Evolutionary conservation across 1,140 invertebrate genomes (phyloP), one percentile per base, ranked within the genome.

Genomic region (Leucophenga varia): DNA sequence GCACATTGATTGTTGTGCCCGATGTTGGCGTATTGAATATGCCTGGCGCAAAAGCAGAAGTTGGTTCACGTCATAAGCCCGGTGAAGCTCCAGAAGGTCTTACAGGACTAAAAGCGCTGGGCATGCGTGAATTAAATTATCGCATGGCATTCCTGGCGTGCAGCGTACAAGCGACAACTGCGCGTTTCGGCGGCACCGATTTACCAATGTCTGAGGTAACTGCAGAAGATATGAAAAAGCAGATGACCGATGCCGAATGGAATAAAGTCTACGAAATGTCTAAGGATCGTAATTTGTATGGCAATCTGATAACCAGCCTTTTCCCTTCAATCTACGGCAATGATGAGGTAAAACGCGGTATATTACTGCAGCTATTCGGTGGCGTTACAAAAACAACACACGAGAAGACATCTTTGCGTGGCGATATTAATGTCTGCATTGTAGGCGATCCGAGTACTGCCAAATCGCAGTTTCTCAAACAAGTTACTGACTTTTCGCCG

Each of bases 381-480:
- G 97, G 97, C 2, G 96, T 99, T 8, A 85, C 89, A 0, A 99
- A 99, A 78, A 89, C 84, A n/a, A 98, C 96, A 1, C 77, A 84
- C 18, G 96, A 98, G 80, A 88, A 80, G 35, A 90, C 87, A 2
- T 84, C 85, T 0, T 80, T 99, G 1, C 81, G 97, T 72, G 97
- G 97, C 16, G 97, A 99, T 67, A 89, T 99, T 43, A 99, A 99
- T 74, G 88, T 97, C 47, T 98, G 95, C 72, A 88, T 99, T 55
- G 95, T 99, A 19, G 97, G 97, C 8, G 97, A 99, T 80, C 97
- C 97, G 0, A 96, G 93, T 75, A 99, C 97, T 3, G 96, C 95
- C 3, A 99, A 99, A 77, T 97, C 94, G 3, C 96, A 99, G 74
- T 85, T 99, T 49, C 79, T 99, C 7, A 97, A 98, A 79, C 93